Evolutionary conservation across 1,140 invertebrate genomes (phyloP).

Genomic region (Vollenhovia emeryi): DNA sequence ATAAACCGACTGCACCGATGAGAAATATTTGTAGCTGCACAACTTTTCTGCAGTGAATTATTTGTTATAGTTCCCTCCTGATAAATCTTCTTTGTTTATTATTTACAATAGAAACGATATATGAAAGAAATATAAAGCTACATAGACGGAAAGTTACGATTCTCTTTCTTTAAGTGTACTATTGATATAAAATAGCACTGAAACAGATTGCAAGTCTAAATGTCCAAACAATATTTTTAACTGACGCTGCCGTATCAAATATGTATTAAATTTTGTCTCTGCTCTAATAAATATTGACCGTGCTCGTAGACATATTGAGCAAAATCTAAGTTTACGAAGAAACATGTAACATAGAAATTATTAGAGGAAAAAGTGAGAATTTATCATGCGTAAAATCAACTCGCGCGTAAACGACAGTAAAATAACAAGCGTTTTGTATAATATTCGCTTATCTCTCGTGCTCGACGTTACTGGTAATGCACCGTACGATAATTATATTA

Average conservation of each 20-base stretch:
- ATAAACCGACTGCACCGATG: conserved; percentile 13
- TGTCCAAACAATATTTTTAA: background rate
- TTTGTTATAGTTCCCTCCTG: background rate
- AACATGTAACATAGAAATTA: background rate
- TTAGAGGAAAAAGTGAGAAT: background rate
- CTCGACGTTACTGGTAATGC: conserved; percentile 48
- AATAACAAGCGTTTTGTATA: conserved; percentile 51
- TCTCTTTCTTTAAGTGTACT: background rate
- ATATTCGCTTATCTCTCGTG: conserved; percentile 49
- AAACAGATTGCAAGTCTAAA: background rate
- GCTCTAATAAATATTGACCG: background rate
- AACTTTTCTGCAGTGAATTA: conserved; percentile 4
- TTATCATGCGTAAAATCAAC: conserved; percentile 17
- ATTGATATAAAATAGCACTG: background rate
- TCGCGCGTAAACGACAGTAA: conserved; percentile 7
- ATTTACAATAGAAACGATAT: background rate
- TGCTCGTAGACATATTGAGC: background rate
- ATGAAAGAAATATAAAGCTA: conserved; percentile 4
- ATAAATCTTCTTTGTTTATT: background rate
- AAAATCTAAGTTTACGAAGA: background rate
- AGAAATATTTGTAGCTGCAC: conserved; percentile 7
- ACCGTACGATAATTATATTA: conserved; percentile 57
- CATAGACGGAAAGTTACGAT: background rate
- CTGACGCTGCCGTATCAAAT: background rate
- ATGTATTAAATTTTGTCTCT: background rate